Percentiles rank a stretch among this genome's conserved stretches.
phyloP scores from a whole-genome alignment of 2,888 invertebrate genomes.

The Hyposoter didymator region DNA sequence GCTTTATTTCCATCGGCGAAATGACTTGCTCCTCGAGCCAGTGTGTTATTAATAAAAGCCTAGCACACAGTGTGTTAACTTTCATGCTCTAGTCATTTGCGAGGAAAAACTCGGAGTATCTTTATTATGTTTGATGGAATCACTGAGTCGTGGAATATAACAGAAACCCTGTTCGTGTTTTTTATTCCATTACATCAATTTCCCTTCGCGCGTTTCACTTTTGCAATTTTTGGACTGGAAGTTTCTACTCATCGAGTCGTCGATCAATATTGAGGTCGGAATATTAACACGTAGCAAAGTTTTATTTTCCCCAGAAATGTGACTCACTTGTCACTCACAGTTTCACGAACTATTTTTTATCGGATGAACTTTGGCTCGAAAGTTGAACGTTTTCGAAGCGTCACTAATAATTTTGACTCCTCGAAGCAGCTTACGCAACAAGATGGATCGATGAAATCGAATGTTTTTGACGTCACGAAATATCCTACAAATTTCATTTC shows the following conservation, averaged over 20 bases:
- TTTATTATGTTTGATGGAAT: conserved; percentile 39
- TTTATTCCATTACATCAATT: conserved; percentile 23
- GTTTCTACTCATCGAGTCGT: conserved; percentile 5
- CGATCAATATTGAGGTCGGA: background rate
- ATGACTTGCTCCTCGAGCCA: conserved; percentile 47
- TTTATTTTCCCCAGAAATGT: background rate
- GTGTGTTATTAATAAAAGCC: conserved; percentile 53
- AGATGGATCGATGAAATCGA: conserved; percentile 25
- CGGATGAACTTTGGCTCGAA: background rate
- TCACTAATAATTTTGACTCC: background rate
- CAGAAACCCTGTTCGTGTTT: conserved; percentile 4
- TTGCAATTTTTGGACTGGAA: conserved; percentile 1
- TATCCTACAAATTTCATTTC: conserved; percentile 49
- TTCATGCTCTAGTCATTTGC: conserved; percentile 38
- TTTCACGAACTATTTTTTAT: background rate
- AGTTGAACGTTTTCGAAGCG: background rate
- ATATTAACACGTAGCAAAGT: background rate
- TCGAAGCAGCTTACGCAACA: background rate
- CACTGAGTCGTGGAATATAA: conserved; percentile 31
- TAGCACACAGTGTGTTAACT: conserved; percentile 36
- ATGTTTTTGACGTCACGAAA: conserved; percentile 16
- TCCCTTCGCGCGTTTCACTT: conserved; percentile 34
- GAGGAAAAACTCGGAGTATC: conserved; percentile 2
- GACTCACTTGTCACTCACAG: background rate
- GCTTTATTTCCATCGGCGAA: conserved; percentile 55